Evolutionary conservation across 2,113 vertebrate genomes (phyloP), one percentile per base, ranked within the genome.

Genomic region (Clarias macrocephalus): DNA sequence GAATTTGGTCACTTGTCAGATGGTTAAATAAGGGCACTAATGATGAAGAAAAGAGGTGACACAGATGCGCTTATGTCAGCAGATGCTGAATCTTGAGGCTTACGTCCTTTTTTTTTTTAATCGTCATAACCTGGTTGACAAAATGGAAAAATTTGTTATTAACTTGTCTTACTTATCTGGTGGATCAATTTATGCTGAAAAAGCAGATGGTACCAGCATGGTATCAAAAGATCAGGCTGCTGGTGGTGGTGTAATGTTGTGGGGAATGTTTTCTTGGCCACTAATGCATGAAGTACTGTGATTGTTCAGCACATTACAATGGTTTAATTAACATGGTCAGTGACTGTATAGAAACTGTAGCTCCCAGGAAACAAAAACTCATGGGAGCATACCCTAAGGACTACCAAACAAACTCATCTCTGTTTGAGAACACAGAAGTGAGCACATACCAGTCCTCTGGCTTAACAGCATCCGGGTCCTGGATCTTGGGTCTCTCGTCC

Each of bases 401-500:
- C 3, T 21, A 48, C 11, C 8, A 23, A 48, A 48, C 4, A 37
- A 48, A 23, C 5, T 37, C 1, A 73, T 73, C 33, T 48, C 19
- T 25, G 42, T 52, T 52, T 12, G 52, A 21, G 10, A 25, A 52
- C 21, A 25, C 48, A 48, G 2, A 25, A 42, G 23, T 13, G 37
- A 75, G 11, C 8, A 68, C 96, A 94, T 85, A 99, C 98, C 98
- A 99, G 91, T 99, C 98, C 54, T 99, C 98, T 1, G 98, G 98
- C 89, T 99, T 99, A 88, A 95, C 91, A 33, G 98, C 97, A 87
- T 97, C 96, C 0, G 98, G 97, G 91, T 99, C 98, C 90, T 97
- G 95, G 88, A 99, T 98, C 94, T 99, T 99, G 48, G 98, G 95
- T 88, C 97, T 97, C 92, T 99, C 98, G 87, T 99, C 98, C 98